These are phyloP conservation scores for Latrodectus geometricus DNA, from an alignment of 1,140 invertebrate genomes.

Conservation along the genomic window DNA sequence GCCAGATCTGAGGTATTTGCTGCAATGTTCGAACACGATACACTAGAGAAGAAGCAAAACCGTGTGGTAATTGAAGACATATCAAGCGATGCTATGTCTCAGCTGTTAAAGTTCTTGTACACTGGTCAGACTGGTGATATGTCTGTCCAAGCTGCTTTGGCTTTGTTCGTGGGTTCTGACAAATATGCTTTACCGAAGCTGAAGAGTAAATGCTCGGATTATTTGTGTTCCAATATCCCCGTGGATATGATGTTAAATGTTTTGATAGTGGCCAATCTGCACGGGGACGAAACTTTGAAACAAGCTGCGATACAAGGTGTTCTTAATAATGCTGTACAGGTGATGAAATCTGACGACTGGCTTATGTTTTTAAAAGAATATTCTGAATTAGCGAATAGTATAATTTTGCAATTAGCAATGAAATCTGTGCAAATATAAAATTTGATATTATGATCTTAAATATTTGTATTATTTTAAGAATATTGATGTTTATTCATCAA, in stretches of 20 bases:
- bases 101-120: slow-evolving; percentile 58
- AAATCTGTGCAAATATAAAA: neutral
- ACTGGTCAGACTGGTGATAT: slow-evolving; percentile 25
- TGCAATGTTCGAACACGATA: slow-evolving; percentile 64
- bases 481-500: neutral
- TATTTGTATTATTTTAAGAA: neutral
- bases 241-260: slow-evolving; percentile 18
- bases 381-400: slow-evolving; percentile 30
- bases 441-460: too few species aligned
- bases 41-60: slow-evolving; percentile 53
- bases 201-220: slow-evolving; percentile 15
- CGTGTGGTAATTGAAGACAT: slow-evolving; percentile 55
- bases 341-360: slow-evolving; percentile 45
- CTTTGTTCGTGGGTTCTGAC: slow-evolving; percentile 26
- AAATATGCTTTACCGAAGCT: slow-evolving; percentile 38
- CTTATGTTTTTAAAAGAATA: slow-evolving; percentile 35
- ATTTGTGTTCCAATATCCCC: slow-evolving; percentile 10
- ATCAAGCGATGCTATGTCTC: slow-evolving; percentile 30
- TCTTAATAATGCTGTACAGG: slow-evolving; percentile 26
- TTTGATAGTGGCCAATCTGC: slow-evolving; percentile 1
- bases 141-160: neutral
- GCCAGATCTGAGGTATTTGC: slow-evolving; percentile 65
- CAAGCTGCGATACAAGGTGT: slow-evolving; percentile 19
- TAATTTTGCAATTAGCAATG: slow-evolving; percentile 28
- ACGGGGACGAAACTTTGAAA: slow-evolving; percentile 36